Percentiles rank a stretch among this genome's conserved stretches.
Evolutionary conservation across 2,797 vertebrate species (phyloP).

Genomic region (Prunella strophiata): DNA sequence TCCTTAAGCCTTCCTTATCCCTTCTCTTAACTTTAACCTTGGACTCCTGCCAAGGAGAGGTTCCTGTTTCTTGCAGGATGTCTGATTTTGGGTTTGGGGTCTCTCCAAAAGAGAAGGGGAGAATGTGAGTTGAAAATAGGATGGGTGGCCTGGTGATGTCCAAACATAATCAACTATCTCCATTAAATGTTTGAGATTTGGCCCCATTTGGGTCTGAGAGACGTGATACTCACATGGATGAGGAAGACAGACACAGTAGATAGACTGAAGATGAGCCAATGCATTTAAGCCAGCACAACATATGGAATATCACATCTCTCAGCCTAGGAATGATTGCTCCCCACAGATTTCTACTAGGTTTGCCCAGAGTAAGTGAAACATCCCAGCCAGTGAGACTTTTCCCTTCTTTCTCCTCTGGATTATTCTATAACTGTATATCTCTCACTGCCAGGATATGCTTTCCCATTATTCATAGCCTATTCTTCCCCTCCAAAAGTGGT

Average conservation of each 20-base stretch:
- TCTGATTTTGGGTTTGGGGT: slow-evolving; percentile 34
- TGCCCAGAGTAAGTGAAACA: slow-evolving; percentile 6
- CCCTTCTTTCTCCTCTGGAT: background rate
- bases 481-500: background rate
- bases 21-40: background rate
- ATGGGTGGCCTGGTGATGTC: slow-evolving; percentile 9
- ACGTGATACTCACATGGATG: background rate
- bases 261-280: background rate
- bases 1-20: background rate
- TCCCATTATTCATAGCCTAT: background rate
- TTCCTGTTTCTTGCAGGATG: slow-evolving; percentile 9
- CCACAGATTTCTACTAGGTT: slow-evolving; percentile 14
- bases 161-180: background rate
- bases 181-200: slow-evolving; percentile 15
- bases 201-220: background rate
- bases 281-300: slow-evolving; percentile 7
- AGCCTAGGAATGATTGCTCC: slow-evolving; percentile 14
- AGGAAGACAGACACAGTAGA: slow-evolving; percentile 7
- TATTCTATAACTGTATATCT: background rate
- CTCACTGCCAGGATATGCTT: background rate
- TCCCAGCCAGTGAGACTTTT: slow-evolving; percentile 6
- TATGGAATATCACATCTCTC: slow-evolving; percentile 41
- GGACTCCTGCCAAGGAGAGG: background rate
- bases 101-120: background rate
- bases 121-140: background rate